Percentiles rank a stretch among this genome's conserved stretches.
These are phyloP conservation scores for Acipenser transmontanus DNA, from an alignment of 2,797 vertebrate genomes.

Conservation along the genomic window DNA sequence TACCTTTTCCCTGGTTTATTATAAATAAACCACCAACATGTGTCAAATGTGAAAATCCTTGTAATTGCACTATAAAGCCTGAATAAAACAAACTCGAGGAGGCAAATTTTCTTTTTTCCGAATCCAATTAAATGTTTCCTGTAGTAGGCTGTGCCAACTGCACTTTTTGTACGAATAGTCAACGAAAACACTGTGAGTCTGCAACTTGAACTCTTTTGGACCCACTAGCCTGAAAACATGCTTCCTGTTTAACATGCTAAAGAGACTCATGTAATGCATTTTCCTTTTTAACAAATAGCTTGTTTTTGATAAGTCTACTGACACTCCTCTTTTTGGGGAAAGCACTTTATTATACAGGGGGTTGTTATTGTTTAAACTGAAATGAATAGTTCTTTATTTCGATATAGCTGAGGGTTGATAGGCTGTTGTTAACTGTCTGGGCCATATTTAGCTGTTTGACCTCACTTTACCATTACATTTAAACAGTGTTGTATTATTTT, in stretches of 20 bases:
- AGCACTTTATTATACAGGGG: no score
- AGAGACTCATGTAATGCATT: neutral
- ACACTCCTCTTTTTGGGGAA: no score
- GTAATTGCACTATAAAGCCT: slow-evolving; percentile 36
- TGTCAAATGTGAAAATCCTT: slow-evolving; percentile 41
- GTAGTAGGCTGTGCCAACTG: slow-evolving; percentile 50
- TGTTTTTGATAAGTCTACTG: no score
- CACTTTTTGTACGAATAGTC: slow-evolving; percentile 48
- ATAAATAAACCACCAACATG: slow-evolving; percentile 45
- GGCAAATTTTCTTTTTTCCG: slow-evolving; percentile 48
- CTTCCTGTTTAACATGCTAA: slow-evolving; percentile 61
- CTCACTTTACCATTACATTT: no score
- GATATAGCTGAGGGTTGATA: no score
- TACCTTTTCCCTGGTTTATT: slow-evolving; percentile 33
- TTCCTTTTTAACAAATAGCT: no score
- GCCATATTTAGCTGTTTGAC: no score
- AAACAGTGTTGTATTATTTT: no score
- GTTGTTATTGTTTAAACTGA: no score
- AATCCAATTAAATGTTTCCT: slow-evolving; percentile 66
- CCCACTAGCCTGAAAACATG: slow-evolving; percentile 59
- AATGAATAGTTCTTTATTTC: no score
- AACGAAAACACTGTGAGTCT: slow-evolving; percentile 46
- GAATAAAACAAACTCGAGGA: slow-evolving; percentile 44
- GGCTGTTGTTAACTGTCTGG: no score
- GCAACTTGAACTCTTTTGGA: slow-evolving; percentile 60